These are phyloP conservation scores for Neelides sp. DNA, from an alignment of 1,140 invertebrate species.

Conservation along the genomic window DNA sequence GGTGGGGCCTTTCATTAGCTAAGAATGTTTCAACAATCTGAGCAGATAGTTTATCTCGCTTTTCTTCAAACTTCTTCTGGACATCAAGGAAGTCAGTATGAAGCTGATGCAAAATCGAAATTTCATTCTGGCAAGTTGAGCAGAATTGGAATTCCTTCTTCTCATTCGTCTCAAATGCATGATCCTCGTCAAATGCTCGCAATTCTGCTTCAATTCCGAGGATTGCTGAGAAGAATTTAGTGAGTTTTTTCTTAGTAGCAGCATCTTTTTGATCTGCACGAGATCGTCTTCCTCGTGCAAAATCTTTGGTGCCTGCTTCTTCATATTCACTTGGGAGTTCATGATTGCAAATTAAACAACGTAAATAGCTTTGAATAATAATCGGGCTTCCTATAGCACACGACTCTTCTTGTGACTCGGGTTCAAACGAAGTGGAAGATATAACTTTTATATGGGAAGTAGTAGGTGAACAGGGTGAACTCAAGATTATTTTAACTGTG, in stretches of 20 bases:
- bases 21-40: conserved; percentile 13
- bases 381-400: too few relatives aligned
- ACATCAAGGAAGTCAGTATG: conserved; percentile 5
- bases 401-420: too few relatives aligned
- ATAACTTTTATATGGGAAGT: too few relatives aligned
- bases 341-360: too few relatives aligned
- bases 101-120: conserved; percentile 1
- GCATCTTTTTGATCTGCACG: neutral
- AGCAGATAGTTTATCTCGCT: conserved; percentile 13
- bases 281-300: too few relatives aligned
- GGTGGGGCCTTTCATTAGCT: neutral
- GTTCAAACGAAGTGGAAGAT: too few relatives aligned
- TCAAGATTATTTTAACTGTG: too few relatives aligned
- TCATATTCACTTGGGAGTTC: too few relatives aligned
- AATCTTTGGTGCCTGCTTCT: too few relatives aligned
- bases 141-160: conserved; percentile 35
- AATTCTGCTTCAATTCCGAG: conserved; percentile 31
- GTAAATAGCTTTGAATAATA: too few relatives aligned
- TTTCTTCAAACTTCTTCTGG: conserved; percentile 11
- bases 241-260: conserved; percentile 31
- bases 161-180: conserved; percentile 44
- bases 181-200: conserved; percentile 40
- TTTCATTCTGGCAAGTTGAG: conserved; percentile 6
- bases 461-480: too few relatives aligned
- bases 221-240: conserved; percentile 32